A percentile compares a stretch with the other conserved stretches of the same genome.
phyloP scores from a whole-genome alignment of 1,140 invertebrate genomes.

The Plodia interpunctella region DNA sequence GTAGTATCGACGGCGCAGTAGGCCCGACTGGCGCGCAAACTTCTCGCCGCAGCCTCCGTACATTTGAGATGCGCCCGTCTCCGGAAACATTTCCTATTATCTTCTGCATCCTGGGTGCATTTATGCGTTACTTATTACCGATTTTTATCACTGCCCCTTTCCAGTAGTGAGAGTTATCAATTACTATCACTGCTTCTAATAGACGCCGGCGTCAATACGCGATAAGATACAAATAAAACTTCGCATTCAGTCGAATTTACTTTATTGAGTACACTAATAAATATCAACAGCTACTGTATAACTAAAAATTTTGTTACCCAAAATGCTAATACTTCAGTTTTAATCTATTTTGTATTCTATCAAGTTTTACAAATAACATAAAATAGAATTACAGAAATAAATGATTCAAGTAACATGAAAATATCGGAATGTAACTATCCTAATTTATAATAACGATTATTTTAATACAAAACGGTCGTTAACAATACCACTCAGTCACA shows the following conservation, averaged over 20 bases:
- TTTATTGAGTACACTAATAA: conserved; percentile 30
- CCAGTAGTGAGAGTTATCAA: neutral
- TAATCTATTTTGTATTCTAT: conserved; percentile 11
- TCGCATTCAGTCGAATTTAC: conserved; percentile 25
- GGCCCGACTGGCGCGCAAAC: conserved; percentile 79
- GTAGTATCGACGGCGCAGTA: conserved; percentile 84
- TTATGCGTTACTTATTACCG: conserved; percentile 16
- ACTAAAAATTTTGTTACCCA: neutral
- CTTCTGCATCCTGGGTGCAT: neutral
- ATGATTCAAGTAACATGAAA: neutral
- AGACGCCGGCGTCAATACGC: conserved; percentile 1
- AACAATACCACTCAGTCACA: neutral
- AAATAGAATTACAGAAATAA: neutral
- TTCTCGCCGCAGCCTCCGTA: conserved; percentile 44
- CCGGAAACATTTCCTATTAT: conserved; percentile 31
- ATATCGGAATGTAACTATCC: conserved; percentile 11
- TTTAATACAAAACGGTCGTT: neutral
- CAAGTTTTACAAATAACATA: conserved; percentile 12
- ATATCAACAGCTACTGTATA: conserved; percentile 20
- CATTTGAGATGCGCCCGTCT: conserved; percentile 28
- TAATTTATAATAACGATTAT: neutral
- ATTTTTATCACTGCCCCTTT: neutral
- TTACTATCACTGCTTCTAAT: neutral
- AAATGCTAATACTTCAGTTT: neutral
- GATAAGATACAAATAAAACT: conserved; percentile 26